Conservation (phyloP, 2,888 invertebrate genomes). For the Hipparchia semele region DNA sequence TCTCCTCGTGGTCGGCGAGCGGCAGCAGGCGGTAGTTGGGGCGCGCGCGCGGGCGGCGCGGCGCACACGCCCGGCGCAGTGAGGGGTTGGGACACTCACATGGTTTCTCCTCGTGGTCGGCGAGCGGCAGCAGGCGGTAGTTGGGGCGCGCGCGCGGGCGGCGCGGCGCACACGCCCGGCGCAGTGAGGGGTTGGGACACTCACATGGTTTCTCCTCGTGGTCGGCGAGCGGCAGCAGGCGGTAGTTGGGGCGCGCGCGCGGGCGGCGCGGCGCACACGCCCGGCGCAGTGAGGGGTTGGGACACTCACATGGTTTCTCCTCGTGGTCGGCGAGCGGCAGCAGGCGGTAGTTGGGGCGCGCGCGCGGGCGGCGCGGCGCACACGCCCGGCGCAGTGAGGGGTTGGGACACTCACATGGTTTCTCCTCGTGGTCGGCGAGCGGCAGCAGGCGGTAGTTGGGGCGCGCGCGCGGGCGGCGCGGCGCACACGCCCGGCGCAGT, state of each 20-base stretch:
- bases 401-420: conserved; percentile 79
- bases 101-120: conserved; percentile 87
- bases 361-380: conserved; percentile 80
- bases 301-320: conserved; percentile 85
- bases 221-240: conserved; percentile 88
- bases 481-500: conserved; percentile 73
- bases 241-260: conserved; percentile 83
- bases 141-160: conserved; percentile 80
- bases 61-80: conserved; percentile 73
- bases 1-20: conserved; percentile 87
- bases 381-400: conserved; percentile 60
- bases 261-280: conserved; percentile 75
- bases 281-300: conserved; percentile 58
- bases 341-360: conserved; percentile 86
- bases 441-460: conserved; percentile 88
- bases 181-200: conserved; percentile 54
- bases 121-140: conserved; percentile 88
- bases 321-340: conserved; percentile 87
- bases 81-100: conserved; percentile 69
- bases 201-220: conserved; percentile 88
- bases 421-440: conserved; percentile 87
- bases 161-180: conserved; percentile 76
- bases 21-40: conserved; percentile 88
- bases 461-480: conserved; percentile 80
- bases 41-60: conserved; percentile 80